Evolutionary conservation across 1,140 invertebrate species (phyloP).

Genomic region (Eriosoma lanigerum): DNA sequence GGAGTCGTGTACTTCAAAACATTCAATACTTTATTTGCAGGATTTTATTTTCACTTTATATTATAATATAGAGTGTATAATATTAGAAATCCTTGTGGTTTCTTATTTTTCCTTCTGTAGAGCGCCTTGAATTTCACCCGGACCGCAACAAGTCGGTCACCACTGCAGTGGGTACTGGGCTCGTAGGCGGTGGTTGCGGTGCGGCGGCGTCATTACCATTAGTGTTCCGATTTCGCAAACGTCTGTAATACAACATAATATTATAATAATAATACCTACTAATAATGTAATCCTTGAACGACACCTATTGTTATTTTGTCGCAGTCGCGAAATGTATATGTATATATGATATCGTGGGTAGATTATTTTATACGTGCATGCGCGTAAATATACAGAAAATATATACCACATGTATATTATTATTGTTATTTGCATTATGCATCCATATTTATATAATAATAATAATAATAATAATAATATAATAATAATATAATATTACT

Average conservation of each 20-base stretch:
- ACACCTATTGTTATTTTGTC: slow-evolving; percentile 8
- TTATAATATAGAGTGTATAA: too few species aligned
- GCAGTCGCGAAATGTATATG: too few species aligned
- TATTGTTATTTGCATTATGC: too few species aligned
- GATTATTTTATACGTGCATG: too few species aligned
- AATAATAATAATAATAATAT: slow-evolving; percentile 5
- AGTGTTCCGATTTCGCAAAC: background rate
- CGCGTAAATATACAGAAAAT: too few species aligned
- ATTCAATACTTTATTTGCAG: too few species aligned
- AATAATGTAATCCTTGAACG: slow-evolving; percentile 23
- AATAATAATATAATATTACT: background rate
- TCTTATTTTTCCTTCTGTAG: background rate
- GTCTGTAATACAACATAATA: background rate
- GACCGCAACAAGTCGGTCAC: slow-evolving; percentile 46
- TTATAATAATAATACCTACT: slow-evolving; percentile 10
- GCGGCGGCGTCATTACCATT: slow-evolving; percentile 1
- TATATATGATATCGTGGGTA: too few species aligned
- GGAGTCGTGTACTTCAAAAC: too few species aligned
- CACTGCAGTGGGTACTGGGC: background rate
- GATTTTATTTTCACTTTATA: too few species aligned
- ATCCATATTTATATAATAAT: too few species aligned
- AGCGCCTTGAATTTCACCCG: slow-evolving; percentile 35
- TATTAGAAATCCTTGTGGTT: too few species aligned
- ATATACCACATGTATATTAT: too few species aligned
- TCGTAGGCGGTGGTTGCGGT: background rate